Percentiles rank a stretch among this genome's conserved stretches.
These are phyloP conservation scores for Trimorus sp. DNA, from an alignment of 2,888 invertebrate species.

Conservation along the genomic window DNA sequence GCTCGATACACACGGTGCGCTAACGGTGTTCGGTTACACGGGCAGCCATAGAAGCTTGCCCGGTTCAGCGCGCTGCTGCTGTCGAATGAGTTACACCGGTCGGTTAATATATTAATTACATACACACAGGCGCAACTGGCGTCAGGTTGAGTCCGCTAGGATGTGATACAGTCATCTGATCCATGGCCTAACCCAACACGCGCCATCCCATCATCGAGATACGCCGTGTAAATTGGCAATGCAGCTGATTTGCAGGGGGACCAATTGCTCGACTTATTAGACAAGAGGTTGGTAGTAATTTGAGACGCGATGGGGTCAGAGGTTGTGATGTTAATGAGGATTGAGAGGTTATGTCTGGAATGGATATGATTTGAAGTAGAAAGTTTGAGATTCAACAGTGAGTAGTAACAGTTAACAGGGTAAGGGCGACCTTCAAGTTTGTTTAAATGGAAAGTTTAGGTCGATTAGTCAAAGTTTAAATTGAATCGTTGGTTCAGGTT, in stretches of 20 bases:
- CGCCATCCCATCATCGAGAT: conserved; percentile 41
- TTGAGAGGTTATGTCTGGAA: too few relatives aligned
- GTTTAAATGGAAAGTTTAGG: too few relatives aligned
- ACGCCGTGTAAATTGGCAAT: conserved; percentile 41
- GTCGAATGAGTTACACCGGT: conserved; percentile 65
- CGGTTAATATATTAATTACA: conserved; percentile 66
- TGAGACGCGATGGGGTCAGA: neutral
- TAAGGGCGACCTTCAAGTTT: too few relatives aligned
- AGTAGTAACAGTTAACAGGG: too few relatives aligned
- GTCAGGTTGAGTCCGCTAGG: conserved; percentile 63
- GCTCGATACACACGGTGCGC: conserved; percentile 52
- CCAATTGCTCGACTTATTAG: conserved; percentile 6
- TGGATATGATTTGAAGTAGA: too few relatives aligned
- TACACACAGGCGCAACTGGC: conserved; percentile 54
- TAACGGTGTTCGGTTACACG: conserved; percentile 54
- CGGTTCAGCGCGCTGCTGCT: conserved; percentile 55
- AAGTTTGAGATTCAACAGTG: too few relatives aligned
- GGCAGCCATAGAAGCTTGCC: conserved; percentile 63
- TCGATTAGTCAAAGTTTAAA: too few relatives aligned
- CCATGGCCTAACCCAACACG: conserved; percentile 62
- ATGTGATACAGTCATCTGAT: conserved; percentile 60
- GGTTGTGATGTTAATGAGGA: too few relatives aligned
- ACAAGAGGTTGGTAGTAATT: too few relatives aligned
- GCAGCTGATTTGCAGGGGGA: conserved; percentile 39
- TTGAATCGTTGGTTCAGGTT: too few relatives aligned